phyloP scores from a whole-genome alignment of 92 coral and sea anemone genomes.

The Parazoanthus atlanticus region DNA sequence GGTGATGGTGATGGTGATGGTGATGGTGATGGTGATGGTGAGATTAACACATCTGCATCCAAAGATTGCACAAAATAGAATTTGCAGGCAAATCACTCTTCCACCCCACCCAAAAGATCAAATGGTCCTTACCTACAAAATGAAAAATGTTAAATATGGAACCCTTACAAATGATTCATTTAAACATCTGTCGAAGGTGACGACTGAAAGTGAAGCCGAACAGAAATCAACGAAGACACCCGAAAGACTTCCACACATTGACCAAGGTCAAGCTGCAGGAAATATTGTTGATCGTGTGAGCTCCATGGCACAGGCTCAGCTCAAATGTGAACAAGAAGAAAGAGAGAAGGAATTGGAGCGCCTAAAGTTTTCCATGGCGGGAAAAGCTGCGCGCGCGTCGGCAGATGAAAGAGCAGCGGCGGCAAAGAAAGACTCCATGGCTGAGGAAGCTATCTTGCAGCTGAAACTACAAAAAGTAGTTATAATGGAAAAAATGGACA shows the following conservation, averaged over 20 bases:
- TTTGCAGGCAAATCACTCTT: not conserved
- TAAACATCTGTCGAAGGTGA: not conserved
- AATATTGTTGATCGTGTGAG: not conserved
- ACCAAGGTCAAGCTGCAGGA: not conserved
- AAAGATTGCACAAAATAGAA: no score
- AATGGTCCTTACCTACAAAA: no score
- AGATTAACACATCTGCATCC: not conserved
- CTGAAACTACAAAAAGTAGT: slow-evolving; percentile 15
- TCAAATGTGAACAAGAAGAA: not conserved
- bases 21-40: not conserved
- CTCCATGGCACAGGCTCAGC: slow-evolving; percentile 36
- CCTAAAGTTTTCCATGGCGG: slow-evolving; percentile 33
- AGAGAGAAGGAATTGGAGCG: slow-evolving; percentile 22
- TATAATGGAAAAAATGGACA: slow-evolving; percentile 25
- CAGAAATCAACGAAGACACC: not conserved
- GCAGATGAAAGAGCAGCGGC: slow-evolving; percentile 16
- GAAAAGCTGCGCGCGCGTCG: slow-evolving; percentile 30
- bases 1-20: not conserved
- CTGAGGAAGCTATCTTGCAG: slow-evolving; percentile 30
- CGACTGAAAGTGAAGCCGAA: no score
- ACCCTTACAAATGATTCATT: not conserved
- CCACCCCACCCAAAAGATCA: no score
- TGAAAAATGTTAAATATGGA: not conserved
- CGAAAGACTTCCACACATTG: not conserved
- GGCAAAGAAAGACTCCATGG: slow-evolving; percentile 16